Evolutionary conservation across 2,888 invertebrate genomes (phyloP).

Genomic region (Conops quadrifasciatus): DNA sequence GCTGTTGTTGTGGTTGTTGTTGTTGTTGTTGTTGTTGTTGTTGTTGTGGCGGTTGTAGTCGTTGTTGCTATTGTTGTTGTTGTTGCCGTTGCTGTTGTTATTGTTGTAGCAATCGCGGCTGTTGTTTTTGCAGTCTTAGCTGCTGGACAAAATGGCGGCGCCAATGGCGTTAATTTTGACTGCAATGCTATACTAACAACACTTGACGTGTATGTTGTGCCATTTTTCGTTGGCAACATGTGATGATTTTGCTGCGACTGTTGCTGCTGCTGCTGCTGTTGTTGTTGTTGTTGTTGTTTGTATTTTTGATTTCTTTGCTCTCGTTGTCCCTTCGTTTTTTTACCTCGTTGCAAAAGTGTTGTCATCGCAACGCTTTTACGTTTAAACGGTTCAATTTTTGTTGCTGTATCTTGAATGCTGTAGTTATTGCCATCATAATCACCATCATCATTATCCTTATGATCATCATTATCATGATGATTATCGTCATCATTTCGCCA

Average conservation of each 20-base stretch:
- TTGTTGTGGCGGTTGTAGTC: conserved; percentile 34
- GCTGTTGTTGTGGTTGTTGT: too few species aligned
- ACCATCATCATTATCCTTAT: conserved; percentile 12
- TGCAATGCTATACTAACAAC: conserved; percentile 49
- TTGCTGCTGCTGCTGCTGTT: conserved; percentile 32
- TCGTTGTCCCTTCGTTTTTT: neutral
- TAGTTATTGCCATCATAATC: neutral
- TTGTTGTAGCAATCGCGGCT: conserved; percentile 31
- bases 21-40: too few species aligned
- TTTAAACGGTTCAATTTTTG: neutral
- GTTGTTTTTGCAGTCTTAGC: conserved; percentile 36
- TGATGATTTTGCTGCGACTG: conserved; percentile 3
- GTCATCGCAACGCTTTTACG: neutral
- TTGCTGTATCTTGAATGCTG: neutral
- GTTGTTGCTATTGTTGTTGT: conserved; percentile 29
- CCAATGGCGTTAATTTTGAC: conserved; percentile 58
- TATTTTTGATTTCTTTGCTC: conserved; percentile 24
- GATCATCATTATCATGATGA: conserved; percentile 5
- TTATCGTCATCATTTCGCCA: conserved; percentile 17
- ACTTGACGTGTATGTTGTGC: neutral
- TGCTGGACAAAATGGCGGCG: conserved; percentile 57
- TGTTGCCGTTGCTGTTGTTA: conserved; percentile 31
- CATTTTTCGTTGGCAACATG: neutral
- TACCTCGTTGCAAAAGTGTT: neutral
- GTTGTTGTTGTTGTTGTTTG: neutral